A percentile compares a stretch with the other conserved stretches of the same genome.
phyloP scores from a whole-genome alignment of 2,113 vertebrate genomes.

The Anarhynchus alexandrinus region DNA sequence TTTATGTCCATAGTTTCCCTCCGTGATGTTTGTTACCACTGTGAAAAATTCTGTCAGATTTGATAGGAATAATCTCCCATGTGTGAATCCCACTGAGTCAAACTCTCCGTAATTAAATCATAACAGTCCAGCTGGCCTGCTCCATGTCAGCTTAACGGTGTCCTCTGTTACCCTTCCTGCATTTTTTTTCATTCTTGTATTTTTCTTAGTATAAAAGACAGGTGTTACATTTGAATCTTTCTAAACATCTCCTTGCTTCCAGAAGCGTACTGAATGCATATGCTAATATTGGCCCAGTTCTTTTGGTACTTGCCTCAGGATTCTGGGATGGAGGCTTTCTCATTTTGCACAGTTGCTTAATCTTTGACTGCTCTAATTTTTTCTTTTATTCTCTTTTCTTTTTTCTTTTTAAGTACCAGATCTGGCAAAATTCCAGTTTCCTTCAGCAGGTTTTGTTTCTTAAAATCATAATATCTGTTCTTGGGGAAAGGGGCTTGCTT shows the following conservation, averaged over 20 bases:
- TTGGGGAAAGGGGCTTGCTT: background rate
- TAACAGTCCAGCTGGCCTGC: slow-evolving; percentile 48
- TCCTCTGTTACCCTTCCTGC: slow-evolving; percentile 22
- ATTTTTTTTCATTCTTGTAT: background rate
- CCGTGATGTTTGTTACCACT: slow-evolving; percentile 33
- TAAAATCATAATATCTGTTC: background rate
- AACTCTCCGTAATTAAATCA: slow-evolving; percentile 56
- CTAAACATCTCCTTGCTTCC: background rate
- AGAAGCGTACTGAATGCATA: background rate
- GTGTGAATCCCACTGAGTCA: slow-evolving; percentile 51
- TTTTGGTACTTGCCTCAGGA: slow-evolving; percentile 21
- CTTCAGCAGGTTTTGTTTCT: background rate
- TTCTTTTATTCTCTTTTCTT: background rate
- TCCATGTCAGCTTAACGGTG: background rate
- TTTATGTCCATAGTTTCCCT: background rate
- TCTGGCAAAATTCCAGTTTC: background rate
- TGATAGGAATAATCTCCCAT: slow-evolving; percentile 34
- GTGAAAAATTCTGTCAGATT: slow-evolving; percentile 50
- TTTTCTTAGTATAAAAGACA: background rate
- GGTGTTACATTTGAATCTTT: background rate
- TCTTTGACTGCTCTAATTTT: slow-evolving; percentile 32
- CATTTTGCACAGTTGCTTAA: slow-evolving; percentile 25
- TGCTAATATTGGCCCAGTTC: slow-evolving; percentile 58
- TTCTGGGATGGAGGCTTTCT: background rate
- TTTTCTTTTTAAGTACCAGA: background rate